Base-by-base conservation (phyloP, 2,113 vertebrate species). In the Pholis gunnellus region DNA sequence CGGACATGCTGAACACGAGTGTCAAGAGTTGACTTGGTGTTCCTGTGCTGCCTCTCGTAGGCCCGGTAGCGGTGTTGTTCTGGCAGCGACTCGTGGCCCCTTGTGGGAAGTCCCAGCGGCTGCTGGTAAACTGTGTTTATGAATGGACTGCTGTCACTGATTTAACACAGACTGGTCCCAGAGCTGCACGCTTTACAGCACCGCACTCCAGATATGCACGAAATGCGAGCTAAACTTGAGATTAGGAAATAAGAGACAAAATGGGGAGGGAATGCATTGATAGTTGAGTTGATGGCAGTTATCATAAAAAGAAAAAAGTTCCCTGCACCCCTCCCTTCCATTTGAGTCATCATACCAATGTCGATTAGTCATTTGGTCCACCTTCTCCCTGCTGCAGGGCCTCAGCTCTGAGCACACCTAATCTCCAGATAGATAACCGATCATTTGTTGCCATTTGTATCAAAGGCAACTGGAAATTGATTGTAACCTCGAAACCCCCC, bases 51-150 rank as follows among this genome's bases (percentile, higher is more conserved):
- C 79, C 88, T 50, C 84, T 88, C 38, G 46, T 44, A 75, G 79
- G 74, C 77, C 87, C 40, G 56, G 86, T 81, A 71, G 85, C 85
- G 81, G 86, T 81, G 84, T 92, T 85, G 87, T 84, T 83, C 83
- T 88, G 87, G 91, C 89, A 90, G 63, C 65, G 63, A 50, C 44
- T 88, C 18, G 0, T 50, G n/a, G 74, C 76, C 72, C 18, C 67
- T 82, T 88, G 84, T 91, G 90, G 90, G 91, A 94, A 93, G 84
- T 90, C 84, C 90, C 78, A 78, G 57, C 42, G 78, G 71, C 87
- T 93, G 85, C 84, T 92, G 90, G 89, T 84, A 88, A 91, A 90
- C 67, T 18, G 61, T 86, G 87, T 91, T 93, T 92, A 90, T 93
- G 92, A 94, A 89, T 90, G 91, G 82, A 80, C 66, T 79, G 84